Percentiles rank a stretch among this genome's conserved stretches.
Evolutionary conservation across 2,888 invertebrate genomes (phyloP).

Genomic region (Phortica magna): DNA sequence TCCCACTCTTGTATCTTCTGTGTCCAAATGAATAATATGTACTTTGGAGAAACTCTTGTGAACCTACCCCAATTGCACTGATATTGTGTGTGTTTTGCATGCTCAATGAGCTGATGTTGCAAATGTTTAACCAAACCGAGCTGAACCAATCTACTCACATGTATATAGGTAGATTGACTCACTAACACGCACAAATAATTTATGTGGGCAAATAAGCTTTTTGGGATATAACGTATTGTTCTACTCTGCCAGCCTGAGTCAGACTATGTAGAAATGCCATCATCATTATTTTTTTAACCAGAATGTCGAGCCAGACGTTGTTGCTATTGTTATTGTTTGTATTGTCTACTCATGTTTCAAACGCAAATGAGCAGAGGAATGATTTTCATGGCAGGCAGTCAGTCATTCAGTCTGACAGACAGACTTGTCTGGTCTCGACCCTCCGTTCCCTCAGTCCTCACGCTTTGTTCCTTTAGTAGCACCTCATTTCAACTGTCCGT

Average conservation of each 20-base stretch:
- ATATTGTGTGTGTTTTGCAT: background rate
- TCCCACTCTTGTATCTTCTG: no score
- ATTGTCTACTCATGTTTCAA: background rate
- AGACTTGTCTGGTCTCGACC: background rate
- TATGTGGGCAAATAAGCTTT: background rate
- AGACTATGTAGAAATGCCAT: background rate
- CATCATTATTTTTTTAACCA: background rate
- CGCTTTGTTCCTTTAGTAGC: background rate
- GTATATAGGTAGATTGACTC: background rate
- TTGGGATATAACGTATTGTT: slow-evolving; percentile 6
- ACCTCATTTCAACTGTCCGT: no score
- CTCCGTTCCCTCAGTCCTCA: background rate
- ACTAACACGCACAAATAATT: background rate
- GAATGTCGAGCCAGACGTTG: background rate
- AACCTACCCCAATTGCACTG: background rate
- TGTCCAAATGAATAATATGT: background rate
- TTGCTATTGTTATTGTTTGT: background rate
- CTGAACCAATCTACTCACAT: background rate
- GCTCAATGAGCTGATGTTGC: background rate
- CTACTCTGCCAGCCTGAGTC: background rate
- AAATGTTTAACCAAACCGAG: background rate
- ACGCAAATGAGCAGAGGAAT: background rate
- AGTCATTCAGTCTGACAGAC: background rate
- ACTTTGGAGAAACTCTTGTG: background rate
- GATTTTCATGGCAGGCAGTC: background rate